phyloP scores from a whole-genome alignment of 2,797 vertebrate genomes.

The Petrocephalus sullivani region DNA sequence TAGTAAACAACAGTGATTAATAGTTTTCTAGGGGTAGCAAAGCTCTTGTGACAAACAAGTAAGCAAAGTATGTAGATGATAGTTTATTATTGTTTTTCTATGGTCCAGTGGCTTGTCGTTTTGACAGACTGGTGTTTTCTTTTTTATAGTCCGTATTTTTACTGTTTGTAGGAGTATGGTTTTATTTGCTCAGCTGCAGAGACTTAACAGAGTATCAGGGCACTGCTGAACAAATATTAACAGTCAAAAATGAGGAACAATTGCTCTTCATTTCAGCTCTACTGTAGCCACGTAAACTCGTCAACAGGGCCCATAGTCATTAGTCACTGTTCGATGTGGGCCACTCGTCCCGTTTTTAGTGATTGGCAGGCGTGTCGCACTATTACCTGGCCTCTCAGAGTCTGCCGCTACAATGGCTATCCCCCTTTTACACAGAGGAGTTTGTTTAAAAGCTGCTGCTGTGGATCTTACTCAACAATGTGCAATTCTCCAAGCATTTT shows the following conservation, averaged over 20 bases:
- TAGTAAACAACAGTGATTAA: neutral
- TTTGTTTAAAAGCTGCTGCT: neutral
- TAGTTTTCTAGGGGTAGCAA: neutral
- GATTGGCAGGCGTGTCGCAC: neutral
- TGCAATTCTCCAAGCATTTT: neutral
- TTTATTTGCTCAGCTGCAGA: neutral
- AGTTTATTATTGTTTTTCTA: neutral
- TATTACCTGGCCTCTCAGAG: neutral
- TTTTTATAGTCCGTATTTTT: neutral
- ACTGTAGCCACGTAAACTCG: neutral
- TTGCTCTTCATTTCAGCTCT: neutral
- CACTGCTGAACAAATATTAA: neutral
- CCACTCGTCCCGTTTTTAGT: neutral
- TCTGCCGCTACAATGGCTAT: neutral
- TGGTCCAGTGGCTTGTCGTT: neutral
- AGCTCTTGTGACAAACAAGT: neutral
- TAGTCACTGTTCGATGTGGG: constrained; percentile 1
- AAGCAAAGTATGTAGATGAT: neutral
- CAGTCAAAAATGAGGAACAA: neutral
- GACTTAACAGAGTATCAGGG: neutral
- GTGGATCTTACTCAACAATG: neutral
- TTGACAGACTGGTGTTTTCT: constrained; percentile 5
- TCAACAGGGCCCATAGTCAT: neutral
- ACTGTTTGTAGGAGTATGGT: neutral
- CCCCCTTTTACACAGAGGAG: neutral